Conservation (phyloP, 2,113 vertebrate species). For the Oreochromis spilurus region DNA sequence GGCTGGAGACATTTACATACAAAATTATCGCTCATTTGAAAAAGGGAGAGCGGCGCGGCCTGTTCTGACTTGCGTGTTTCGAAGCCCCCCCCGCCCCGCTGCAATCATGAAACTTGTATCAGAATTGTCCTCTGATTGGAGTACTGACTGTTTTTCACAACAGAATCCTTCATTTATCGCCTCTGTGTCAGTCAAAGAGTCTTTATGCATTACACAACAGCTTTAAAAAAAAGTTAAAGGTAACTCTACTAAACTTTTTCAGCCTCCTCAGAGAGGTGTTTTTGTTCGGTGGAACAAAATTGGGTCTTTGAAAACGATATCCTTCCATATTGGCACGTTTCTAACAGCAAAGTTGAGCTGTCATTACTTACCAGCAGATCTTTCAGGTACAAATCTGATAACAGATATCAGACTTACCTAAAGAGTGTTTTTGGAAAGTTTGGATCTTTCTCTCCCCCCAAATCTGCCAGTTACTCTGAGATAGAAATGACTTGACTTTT, state of each 20-base stretch:
- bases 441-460: neutral
- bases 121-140: neutral
- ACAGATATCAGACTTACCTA: neutral
- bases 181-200: neutral
- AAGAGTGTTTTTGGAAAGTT: neutral
- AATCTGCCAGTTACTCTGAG: neutral
- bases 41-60: neutral
- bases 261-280: neutral
- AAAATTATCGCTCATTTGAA: neutral
- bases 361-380: neutral
- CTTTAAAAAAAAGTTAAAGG: neutral
- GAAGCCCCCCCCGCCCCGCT: neutral
- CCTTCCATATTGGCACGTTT: neutral
- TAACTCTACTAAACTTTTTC: neutral
- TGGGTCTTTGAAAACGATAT: neutral
- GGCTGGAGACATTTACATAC: constrained; percentile 18
- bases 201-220: neutral
- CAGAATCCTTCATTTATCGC: neutral
- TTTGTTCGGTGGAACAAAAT: neutral
- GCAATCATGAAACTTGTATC: neutral
- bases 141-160: neutral
- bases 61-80: neutral
- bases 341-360: neutral
- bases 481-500: neutral
- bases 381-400: neutral